A percentile compares a stretch with the other conserved stretches of the same genome.
Evolutionary conservation across 1,140 invertebrate species (phyloP).

Genomic region (Gryon sp.): DNA sequence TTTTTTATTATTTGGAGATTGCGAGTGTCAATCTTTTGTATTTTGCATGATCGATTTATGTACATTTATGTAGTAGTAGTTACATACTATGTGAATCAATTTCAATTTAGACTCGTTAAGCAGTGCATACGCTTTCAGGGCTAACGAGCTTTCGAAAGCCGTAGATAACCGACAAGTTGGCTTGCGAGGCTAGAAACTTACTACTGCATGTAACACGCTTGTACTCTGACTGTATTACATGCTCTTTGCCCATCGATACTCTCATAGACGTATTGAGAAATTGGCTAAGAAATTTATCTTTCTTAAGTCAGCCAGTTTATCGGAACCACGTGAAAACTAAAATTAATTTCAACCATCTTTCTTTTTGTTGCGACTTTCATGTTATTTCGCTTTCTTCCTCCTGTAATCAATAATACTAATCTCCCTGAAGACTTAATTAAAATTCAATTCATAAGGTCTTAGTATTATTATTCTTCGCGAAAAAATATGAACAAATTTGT

Average conservation of each 20-base stretch:
- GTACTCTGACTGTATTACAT: conserved; percentile 68
- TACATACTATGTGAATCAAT: conserved; percentile 74
- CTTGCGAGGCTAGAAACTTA: conserved; percentile 63
- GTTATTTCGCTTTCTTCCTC: no score
- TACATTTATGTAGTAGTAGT: no score
- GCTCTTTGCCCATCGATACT: conserved; percentile 55
- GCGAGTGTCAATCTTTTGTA: conserved; percentile 58
- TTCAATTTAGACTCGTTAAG: conserved; percentile 79
- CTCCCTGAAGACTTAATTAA: no score
- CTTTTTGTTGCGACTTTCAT: no score
- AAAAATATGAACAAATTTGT: no score
- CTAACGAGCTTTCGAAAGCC: conserved; percentile 80
- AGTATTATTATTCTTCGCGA: no score
- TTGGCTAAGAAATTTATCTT: conserved; percentile 54
- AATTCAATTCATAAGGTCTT: no score
- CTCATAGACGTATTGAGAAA: conserved; percentile 50
- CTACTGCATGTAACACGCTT: conserved; percentile 68
- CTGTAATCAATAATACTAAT: no score
- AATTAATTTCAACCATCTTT: no score
- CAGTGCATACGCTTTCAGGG: conserved; percentile 70
- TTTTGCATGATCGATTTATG: conserved; percentile 67
- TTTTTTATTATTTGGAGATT: conserved; percentile 41
- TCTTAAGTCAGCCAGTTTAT: conserved; percentile 18
- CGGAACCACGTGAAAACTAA: not conserved
- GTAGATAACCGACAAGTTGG: conserved; percentile 78